A percentile compares a stretch with the other conserved stretches of the same genome.
phyloP scores from a whole-genome alignment of 2,113 vertebrate genomes.

The Herpailurus yagouaroundi region DNA sequence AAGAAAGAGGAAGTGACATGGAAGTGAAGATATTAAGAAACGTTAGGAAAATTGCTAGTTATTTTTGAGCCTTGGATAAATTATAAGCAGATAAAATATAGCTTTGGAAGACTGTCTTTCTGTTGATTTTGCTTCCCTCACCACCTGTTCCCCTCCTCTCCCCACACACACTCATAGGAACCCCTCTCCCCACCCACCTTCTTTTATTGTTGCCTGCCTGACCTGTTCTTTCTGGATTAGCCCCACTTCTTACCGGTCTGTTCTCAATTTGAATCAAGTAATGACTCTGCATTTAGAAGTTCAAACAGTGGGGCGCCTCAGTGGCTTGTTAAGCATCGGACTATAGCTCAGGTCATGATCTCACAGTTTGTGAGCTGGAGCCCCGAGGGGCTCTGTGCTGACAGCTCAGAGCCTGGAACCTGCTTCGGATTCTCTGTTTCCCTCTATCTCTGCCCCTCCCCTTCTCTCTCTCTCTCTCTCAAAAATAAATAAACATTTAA shows the following conservation, averaged over 20 bases:
- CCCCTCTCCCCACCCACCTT: accelerated
- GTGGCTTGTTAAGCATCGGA: too few relatives aligned
- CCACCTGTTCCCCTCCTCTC: too few relatives aligned
- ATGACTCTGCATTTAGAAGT: not conserved
- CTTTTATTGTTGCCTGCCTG: not conserved
- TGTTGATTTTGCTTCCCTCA: not conserved
- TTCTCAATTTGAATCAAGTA: not conserved
- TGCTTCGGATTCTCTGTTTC: too few relatives aligned
- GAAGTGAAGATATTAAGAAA: not conserved
- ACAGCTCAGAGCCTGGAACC: too few relatives aligned
- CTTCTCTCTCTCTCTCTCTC: too few relatives aligned
- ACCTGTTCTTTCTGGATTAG: too few relatives aligned
- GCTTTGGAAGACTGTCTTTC: not conserved
- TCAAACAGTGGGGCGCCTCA: not conserved
- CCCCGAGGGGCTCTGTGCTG: too few relatives aligned
- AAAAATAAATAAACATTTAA: too few relatives aligned
- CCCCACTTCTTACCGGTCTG: not conserved
- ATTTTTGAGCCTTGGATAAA: not conserved
- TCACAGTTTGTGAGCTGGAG: too few relatives aligned
- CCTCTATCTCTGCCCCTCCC: too few relatives aligned
- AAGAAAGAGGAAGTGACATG: not conserved
- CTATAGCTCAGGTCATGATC: too few relatives aligned
- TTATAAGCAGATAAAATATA: not conserved
- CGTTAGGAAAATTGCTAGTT: not conserved
- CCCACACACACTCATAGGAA: accelerated